Base-by-base conservation (phyloP, 92 coral and sea anemone genomes). In the Porites evermanni region DNA sequence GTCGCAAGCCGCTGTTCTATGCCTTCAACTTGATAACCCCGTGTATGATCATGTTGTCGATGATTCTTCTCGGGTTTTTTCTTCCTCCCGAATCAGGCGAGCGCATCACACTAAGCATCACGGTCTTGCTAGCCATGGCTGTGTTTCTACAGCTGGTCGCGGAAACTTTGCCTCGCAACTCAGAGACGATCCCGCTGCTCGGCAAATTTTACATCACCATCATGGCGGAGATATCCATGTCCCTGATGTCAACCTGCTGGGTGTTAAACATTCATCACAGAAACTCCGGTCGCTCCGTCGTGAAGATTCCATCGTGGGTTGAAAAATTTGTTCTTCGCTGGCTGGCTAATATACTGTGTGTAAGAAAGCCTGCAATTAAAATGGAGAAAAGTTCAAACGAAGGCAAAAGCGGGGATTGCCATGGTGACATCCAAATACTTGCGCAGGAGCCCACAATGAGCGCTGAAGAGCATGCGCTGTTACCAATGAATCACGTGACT, bases 41-140 rank as follows among this genome's bases (percentile, higher is more conserved):
- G 19, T 95, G 98, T 67, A 85, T 95, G 88, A 93, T 95, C 7
- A 89, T 95, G 83, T 71, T 95, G 72, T 89, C 91, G 4, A 93
- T 94, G 93, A 93, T 95, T 32, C 84, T 95, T 11, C 82, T 93
- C 73, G 98, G 98, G 65, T 95, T 95, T 75, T 90, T 93, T 66
- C 93, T 95, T 54, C 98, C 98, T 3, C 98, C 98, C 12, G 98
- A 95, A 64, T 91, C 96, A n/a, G 95, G 96, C 20, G 98, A 96
- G 72, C 95, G 98, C 7, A 94, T 93, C 72, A 94, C 98, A 74
- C 88, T 96, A 6, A 96, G 95, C 85, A 96, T 96, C 89, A 96
- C 98, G 70, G 96, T 96, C 16, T 84, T 96, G 67, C 84, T 96
- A 1, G 98, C 98, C 18, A 94, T 96, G 98, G 97, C 98, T 0